Conservation (phyloP, 2,888 invertebrate genomes). For the Macroteleia sp. region DNA sequence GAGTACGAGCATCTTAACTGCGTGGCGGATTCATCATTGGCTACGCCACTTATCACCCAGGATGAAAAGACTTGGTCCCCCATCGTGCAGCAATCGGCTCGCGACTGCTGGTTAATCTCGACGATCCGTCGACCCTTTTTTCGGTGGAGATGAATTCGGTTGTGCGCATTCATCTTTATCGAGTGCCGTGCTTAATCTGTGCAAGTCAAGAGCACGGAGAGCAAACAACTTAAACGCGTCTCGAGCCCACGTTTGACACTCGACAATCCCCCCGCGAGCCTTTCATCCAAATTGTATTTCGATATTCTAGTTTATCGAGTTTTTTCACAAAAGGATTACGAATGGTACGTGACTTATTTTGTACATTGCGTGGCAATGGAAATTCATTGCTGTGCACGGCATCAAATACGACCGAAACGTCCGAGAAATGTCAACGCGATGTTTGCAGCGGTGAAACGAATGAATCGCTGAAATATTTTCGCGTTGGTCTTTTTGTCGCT, state of each 20-base stretch:
- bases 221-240: slow-evolving; percentile 50
- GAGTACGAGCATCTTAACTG: slow-evolving; percentile 14
- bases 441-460: slow-evolving; percentile 21
- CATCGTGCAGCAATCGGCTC: slow-evolving; percentile 22
- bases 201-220: slow-evolving; percentile 46
- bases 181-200: slow-evolving; percentile 54
- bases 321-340: slow-evolving; percentile 40
- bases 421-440: slow-evolving; percentile 20
- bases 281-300: slow-evolving; percentile 35
- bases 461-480: slow-evolving; percentile 12
- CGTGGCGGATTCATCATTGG: slow-evolving; percentile 25
- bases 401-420: slow-evolving; percentile 28
- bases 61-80: slow-evolving; percentile 39
- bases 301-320: slow-evolving; percentile 6
- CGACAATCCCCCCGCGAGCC: slow-evolving; percentile 16
- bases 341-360: slow-evolving; percentile 40
- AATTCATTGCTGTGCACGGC: slow-evolving; percentile 23
- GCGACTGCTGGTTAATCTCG: slow-evolving; percentile 39
- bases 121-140: slow-evolving; percentile 27
- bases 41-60: slow-evolving; percentile 30
- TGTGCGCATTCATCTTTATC: slow-evolving; percentile 55
- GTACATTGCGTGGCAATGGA: slow-evolving; percentile 13
- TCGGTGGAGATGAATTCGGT: slow-evolving; percentile 49
- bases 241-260: slow-evolving; percentile 31
- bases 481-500: slow-evolving; percentile 15